phyloP scores from a whole-genome alignment of 2,113 vertebrate genomes.

The Fukomys damarensis region DNA sequence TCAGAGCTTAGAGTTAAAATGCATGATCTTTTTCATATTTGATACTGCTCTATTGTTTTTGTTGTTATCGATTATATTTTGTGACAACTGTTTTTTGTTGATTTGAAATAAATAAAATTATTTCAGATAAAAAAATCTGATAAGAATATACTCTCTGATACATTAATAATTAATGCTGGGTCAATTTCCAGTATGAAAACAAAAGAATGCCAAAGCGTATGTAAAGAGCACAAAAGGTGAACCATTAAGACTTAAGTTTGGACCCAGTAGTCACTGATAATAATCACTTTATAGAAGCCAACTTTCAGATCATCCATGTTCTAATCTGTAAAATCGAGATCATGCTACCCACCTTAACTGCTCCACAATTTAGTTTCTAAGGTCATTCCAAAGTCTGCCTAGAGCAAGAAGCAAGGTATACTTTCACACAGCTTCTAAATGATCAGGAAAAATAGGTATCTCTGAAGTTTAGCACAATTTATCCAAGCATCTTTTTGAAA shows the following conservation, averaged over 20 bases:
- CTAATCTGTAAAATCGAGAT: not conserved
- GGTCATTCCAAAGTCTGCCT: not conserved
- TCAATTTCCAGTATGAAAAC: not conserved
- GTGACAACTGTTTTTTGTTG: not conserved
- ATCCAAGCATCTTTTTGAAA: not conserved
- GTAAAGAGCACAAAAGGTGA: not conserved
- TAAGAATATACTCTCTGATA: not conserved
- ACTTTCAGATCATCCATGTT: not conserved
- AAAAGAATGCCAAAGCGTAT: not conserved
- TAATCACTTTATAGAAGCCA: not conserved
- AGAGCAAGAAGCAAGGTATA: not conserved
- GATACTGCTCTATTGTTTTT: not conserved
- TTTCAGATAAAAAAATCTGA: not conserved
- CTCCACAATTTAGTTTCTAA: not conserved
- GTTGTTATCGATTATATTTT: conserved; percentile 27
- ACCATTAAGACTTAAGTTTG: not conserved
- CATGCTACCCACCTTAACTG: not conserved
- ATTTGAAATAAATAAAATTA: conserved; percentile 13
- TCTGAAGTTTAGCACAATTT: not conserved
- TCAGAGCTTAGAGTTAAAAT: conserved; percentile 12
- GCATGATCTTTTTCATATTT: not conserved
- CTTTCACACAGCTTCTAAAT: not conserved
- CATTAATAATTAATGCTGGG: not conserved
- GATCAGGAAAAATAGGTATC: not conserved
- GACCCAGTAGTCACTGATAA: not conserved